Evolutionary conservation across 2,888 invertebrate species (phyloP).

Genomic region (Palloptera scutellata): DNA sequence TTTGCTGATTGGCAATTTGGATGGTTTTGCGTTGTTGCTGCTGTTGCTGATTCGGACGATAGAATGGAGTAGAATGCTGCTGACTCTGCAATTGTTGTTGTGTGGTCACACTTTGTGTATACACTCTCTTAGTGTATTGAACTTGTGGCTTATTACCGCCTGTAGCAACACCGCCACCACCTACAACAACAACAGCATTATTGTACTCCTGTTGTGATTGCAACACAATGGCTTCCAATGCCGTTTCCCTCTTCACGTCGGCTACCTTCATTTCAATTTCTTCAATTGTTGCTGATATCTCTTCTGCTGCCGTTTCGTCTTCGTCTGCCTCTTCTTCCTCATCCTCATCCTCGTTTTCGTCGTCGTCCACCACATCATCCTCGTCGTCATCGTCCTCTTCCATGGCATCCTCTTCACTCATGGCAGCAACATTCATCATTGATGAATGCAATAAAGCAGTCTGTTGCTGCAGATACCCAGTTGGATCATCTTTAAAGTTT

Average conservation of each 20-base stretch:
- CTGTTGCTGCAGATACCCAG: constrained; percentile 89
- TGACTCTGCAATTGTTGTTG: constrained; percentile 33
- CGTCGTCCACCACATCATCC: constrained; percentile 18
- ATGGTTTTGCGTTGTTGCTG: constrained; percentile 22
- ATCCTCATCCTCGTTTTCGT: constrained; percentile 26
- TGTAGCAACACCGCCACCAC: background rate
- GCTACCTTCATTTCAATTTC: constrained; percentile 28
- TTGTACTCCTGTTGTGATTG: constrained; percentile 13
- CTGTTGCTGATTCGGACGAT: constrained; percentile 27
- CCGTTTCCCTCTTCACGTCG: constrained; percentile 28
- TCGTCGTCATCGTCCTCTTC: constrained; percentile 30
- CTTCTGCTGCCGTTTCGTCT: constrained; percentile 19
- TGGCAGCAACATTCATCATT: constrained; percentile 67
- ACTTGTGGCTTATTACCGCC: constrained; percentile 15
- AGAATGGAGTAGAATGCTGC: constrained; percentile 29
- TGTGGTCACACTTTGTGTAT: constrained; percentile 7
- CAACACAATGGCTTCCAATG: constrained; percentile 33
- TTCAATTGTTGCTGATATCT: constrained; percentile 22
- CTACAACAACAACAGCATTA: background rate
- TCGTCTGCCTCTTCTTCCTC: constrained; percentile 23
- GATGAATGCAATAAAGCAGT: constrained; percentile 86
- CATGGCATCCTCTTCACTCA: constrained; percentile 27
- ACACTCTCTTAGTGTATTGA: constrained; percentile 17
- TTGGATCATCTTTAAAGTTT: constrained; percentile 91
- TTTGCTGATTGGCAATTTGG: constrained; percentile 25